Evolutionary conservation across 2,797 vertebrate genomes (phyloP), one percentile per base, ranked within the genome.

Genomic region (Argya squamiceps): DNA sequence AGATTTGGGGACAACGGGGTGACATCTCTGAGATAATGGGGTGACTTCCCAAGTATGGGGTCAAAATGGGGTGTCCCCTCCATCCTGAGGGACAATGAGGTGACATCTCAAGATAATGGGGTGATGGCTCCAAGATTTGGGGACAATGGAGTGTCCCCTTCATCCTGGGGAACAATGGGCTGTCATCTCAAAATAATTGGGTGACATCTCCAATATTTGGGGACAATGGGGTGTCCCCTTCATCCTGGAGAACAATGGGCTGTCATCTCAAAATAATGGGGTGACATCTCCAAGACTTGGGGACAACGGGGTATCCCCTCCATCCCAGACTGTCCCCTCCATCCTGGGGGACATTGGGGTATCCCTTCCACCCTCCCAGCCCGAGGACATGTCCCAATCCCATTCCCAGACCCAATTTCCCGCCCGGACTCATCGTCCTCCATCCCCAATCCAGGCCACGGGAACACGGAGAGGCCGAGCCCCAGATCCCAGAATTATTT

Each of bases 361-460:
- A 36, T 29, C 74, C 11, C 3, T 26, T 13, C 55, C n/a, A 1
- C 11, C 43, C 65, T 26, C 60, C 55, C 32, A 4, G 0, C 9
- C 10, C 27, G 1, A 2, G 24, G 10, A 13, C 29, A 5, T 2
- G 8, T 22, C 80, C 84, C 26, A 0, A 2, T 14, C 68, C 78
- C 52, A 29, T 47, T n/a, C 64, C 47, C 53, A 23, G 7, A 12
- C 77, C 63, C 53, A 24, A 49, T 49, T 80, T 29, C 77, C 52
- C 7, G 1, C 22, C 41, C 1, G 9, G 50, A 19, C 11, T 56
- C 23, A 20, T 44, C 20, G 0, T 41, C 32, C 55, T 26, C 46
- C 32, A 0, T 32, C 46, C 79, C 56, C 14, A 3, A 44, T 32
- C 65, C 1, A 5, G 49, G 56, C 65, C n/a, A n/a, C 0, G 11